Evolutionary conservation across 2,888 invertebrate genomes (phyloP), one percentile per base, ranked within the genome.

Genomic region (Lasioglossum lativentre): DNA sequence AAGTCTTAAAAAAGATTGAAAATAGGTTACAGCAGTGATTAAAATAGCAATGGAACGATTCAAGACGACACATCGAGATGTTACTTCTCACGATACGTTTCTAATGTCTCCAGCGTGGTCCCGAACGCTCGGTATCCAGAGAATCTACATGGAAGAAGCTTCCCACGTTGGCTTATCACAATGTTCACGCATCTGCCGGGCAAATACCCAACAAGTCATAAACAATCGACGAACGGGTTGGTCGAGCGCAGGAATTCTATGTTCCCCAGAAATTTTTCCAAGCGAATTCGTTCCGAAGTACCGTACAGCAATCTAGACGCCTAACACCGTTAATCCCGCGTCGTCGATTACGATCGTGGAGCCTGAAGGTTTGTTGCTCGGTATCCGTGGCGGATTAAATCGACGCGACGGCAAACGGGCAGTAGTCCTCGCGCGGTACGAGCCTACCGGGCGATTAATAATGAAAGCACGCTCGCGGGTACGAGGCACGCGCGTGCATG

Each of bases 401-500:
- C 82, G 74, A 19, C 40, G 73, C 42, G 42, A 40, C 27, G 38
- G 70, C 52, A 52, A 40, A 42, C 75, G 59, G 59, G 19, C 34
- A 34, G 34, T 30, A 30, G 66, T 66, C 19, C 38, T 56, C 38
- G 27, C 27, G 40, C 10, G 66, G 10, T 30, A 30, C 72, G 72
- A 45, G 71, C 45, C 38, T 70, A 47, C 52, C 68, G 45, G 34
- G 16, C 47, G 79, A 85, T 84, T 84, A 84, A 75, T 70, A 78
- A 47, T 47, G 70, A 73, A 63, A 66, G 78, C 70, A 63, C 52
- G 63, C 27, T 45, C 27, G 27, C 27, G 14, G 30, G 73, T n/a
- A 70, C 74, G 59, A 42, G 79, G 68, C 83, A 76, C 78, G 78
- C 80, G 85, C 80, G 76, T 74, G 83, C 71, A 82, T 75, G 84